A percentile compares a stretch with the other conserved stretches of the same genome.
Evolutionary conservation across 2,113 vertebrate species (phyloP).

Genomic region (Scatophagus argus): DNA sequence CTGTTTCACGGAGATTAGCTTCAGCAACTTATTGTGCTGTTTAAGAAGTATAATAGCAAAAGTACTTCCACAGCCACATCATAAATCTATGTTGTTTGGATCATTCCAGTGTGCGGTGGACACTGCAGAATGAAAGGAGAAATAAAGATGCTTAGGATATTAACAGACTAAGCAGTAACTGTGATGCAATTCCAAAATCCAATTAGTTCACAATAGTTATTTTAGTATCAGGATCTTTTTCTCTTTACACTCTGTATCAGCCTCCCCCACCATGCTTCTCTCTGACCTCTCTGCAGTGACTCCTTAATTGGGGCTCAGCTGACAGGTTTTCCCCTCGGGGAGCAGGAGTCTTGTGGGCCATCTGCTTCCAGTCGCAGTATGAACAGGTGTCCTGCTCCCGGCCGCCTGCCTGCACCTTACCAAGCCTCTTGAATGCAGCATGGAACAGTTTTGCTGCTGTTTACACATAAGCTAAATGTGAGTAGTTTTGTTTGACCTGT

Average conservation of each 20-base stretch:
- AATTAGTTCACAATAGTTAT: conserved; percentile 23
- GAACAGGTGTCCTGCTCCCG: conserved; percentile 77
- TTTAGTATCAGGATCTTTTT: conserved; percentile 34
- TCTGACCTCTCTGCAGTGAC: conserved; percentile 69
- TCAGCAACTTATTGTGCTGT: not conserved
- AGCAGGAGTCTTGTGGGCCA: conserved; percentile 71
- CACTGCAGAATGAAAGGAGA: too few species aligned
- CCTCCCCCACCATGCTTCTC: conserved; percentile 25
- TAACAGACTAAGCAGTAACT: not conserved
- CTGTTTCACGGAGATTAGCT: too few species aligned
- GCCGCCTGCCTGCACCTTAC: conserved; percentile 49
- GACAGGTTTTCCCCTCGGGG: conserved; percentile 71
- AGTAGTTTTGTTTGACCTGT: conserved; percentile 43
- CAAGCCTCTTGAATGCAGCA: not conserved
- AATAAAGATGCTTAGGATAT: not conserved
- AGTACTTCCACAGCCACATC: not conserved
- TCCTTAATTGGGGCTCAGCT: conserved; percentile 81
- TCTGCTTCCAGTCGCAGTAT: conserved; percentile 72
- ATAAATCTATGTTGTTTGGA: not conserved
- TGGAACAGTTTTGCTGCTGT: conserved; percentile 14
- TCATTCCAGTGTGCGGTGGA: not conserved
- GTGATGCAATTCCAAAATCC: not conserved
- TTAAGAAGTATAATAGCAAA: not conserved
- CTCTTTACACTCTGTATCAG: not conserved
- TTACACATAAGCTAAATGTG: conserved; percentile 39